These are phyloP conservation scores for Ceuthmochares aereus DNA, from an alignment of 2,113 vertebrate species.

Conservation along the genomic window DNA sequence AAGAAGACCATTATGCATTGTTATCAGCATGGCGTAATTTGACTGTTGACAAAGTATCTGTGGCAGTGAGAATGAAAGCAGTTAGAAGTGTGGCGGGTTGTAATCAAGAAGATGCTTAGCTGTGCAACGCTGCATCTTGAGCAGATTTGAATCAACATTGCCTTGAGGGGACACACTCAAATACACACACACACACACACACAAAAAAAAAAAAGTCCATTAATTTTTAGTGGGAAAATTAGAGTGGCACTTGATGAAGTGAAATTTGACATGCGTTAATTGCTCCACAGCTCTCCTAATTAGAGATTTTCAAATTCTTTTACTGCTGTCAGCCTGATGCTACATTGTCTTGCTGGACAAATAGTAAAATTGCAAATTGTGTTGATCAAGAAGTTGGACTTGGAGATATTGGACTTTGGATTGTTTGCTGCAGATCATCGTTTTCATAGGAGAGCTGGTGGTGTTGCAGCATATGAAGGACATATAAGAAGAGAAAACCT, in stretches of 20 bases:
- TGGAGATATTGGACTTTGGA: not conserved
- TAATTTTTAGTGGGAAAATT: slow-evolving; percentile 90
- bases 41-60: slow-evolving; percentile 86
- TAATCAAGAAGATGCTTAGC: slow-evolving; percentile 91
- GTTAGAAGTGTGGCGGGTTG: slow-evolving; percentile 84
- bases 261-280: slow-evolving; percentile 98
- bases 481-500: not conserved
- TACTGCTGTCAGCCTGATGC: slow-evolving; percentile 82
- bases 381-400: slow-evolving; percentile 66
- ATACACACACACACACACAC: slow-evolving; percentile 28
- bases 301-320: slow-evolving; percentile 93
- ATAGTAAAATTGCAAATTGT: slow-evolving; percentile 73
- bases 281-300: slow-evolving; percentile 94
- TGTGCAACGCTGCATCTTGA: slow-evolving; percentile 86
- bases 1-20: slow-evolving; percentile 81
- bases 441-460: not conserved
- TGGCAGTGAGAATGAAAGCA: slow-evolving; percentile 84
- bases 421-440: not conserved
- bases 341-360: slow-evolving; percentile 79
- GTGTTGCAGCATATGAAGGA: not conserved
- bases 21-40: slow-evolving; percentile 84
- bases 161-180: slow-evolving; percentile 79
- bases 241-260: slow-evolving; percentile 97
- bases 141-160: slow-evolving; percentile 86
- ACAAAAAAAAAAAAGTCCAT: slow-evolving; percentile 70